Evolutionary conservation across 2,113 vertebrate genomes (phyloP).

Genomic region (Stigmatopora nigra): DNA sequence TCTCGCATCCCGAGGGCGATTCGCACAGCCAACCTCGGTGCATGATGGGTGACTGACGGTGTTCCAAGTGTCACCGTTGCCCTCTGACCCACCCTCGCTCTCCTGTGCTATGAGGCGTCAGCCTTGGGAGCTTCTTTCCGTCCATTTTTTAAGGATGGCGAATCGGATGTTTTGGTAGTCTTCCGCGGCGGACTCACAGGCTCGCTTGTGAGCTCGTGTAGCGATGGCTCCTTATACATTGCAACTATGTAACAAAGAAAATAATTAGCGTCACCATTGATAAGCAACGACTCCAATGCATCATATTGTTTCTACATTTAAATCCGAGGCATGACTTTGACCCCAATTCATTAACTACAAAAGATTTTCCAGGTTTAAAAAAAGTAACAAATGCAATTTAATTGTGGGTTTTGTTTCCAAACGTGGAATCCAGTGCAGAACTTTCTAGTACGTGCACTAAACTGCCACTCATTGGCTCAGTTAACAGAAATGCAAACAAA

Average conservation of each 20-base stretch:
- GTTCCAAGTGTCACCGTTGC: slow-evolving; percentile 51
- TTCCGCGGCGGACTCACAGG: slow-evolving; percentile 69
- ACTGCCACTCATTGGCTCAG: too few species aligned
- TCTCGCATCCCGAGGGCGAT: slow-evolving; percentile 28
- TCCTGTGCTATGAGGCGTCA: slow-evolving; percentile 70
- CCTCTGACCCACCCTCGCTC: slow-evolving; percentile 60
- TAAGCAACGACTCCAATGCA: background rate
- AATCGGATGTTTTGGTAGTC: slow-evolving; percentile 67
- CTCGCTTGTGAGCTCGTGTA: slow-evolving; percentile 73
- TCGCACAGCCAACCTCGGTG: slow-evolving; percentile 44
- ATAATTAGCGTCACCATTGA: slow-evolving; percentile 9
- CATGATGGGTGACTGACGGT: slow-evolving; percentile 46
- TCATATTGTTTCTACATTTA: background rate
- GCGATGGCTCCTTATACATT: slow-evolving; percentile 84
- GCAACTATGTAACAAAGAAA: slow-evolving; percentile 61
- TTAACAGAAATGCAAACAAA: background rate
- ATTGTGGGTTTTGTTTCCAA: too few species aligned
- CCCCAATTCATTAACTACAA: too few species aligned
- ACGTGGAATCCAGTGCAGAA: too few species aligned
- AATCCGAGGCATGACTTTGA: too few species aligned
- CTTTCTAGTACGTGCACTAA: too few species aligned
- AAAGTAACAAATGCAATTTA: too few species aligned
- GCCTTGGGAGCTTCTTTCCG: slow-evolving; percentile 64
- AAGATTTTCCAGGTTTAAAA: too few species aligned
- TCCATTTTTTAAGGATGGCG: slow-evolving; percentile 62